Conservation (phyloP, 2,888 invertebrate species). For the Nomada ruficornis region DNA sequence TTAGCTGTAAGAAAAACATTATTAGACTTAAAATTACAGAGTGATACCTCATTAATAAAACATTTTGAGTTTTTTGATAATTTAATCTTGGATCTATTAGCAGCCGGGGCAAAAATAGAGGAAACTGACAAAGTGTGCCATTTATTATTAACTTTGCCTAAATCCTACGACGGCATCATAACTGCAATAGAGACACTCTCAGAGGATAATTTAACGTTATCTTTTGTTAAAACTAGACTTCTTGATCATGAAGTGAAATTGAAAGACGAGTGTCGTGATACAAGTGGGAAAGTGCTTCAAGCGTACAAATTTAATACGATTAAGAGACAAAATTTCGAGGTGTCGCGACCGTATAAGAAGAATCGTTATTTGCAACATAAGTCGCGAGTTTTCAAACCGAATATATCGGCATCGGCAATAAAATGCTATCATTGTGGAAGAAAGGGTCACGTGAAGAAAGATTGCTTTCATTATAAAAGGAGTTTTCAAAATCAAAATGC, state of each 20-base stretch:
- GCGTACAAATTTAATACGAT: background rate
- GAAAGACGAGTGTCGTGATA: background rate
- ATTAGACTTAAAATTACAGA: background rate
- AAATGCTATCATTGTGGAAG: background rate
- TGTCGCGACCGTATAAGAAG: too few species aligned
- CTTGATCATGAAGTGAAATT: background rate
- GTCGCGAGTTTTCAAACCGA: too few species aligned
- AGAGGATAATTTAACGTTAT: background rate
- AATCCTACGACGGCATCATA: background rate
- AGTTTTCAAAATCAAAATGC: background rate
- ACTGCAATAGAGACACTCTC: background rate
- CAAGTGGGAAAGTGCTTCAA: background rate
- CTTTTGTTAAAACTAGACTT: background rate
- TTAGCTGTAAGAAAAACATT: background rate
- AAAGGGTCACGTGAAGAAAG: background rate
- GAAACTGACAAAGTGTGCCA: background rate
- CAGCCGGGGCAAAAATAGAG: too few species aligned
- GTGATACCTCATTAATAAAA: background rate
- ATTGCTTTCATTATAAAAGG: background rate
- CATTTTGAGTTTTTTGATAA: too few species aligned
- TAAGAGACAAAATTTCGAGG: too few species aligned
- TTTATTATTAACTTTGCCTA: background rate
- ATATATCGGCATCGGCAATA: too few species aligned
- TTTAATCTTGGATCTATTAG: too few species aligned
- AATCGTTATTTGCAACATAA: too few species aligned